Conservation (phyloP, 2,113 vertebrate genomes). For the Anarrhichthys ocellatus region DNA sequence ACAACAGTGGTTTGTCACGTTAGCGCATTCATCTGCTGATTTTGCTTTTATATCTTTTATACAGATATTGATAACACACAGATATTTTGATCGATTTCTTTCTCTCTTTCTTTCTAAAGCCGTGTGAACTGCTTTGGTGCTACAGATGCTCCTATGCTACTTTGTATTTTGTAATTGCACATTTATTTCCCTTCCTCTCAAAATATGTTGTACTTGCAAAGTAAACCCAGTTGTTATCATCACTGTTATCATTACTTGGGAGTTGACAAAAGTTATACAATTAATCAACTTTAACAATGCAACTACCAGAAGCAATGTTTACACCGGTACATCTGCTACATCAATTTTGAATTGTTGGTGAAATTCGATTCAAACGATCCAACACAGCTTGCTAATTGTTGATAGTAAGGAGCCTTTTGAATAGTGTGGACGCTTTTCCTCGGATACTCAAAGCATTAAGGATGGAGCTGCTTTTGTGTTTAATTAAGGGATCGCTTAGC, state of each 20-base stretch:
- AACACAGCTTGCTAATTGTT: slow-evolving; percentile 42
- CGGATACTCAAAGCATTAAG: slow-evolving; percentile 25
- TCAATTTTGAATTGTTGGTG: slow-evolving; percentile 14
- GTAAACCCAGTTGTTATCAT: slow-evolving; percentile 12
- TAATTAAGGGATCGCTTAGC: slow-evolving; percentile 66
- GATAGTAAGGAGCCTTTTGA: slow-evolving; percentile 46
- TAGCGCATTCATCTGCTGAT: slow-evolving; percentile 20
- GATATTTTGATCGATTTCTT: slow-evolving; percentile 6
- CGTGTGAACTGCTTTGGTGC: slow-evolving; percentile 26
- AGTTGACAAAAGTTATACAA: slow-evolving; percentile 21
- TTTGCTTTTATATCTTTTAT: slow-evolving; percentile 23
- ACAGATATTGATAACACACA: neutral
- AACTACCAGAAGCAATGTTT: slow-evolving; percentile 20
- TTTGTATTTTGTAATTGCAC: slow-evolving; percentile 13
- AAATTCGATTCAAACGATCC: slow-evolving; percentile 44
- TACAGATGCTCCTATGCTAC: neutral
- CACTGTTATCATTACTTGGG: neutral
- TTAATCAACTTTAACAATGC: slow-evolving; percentile 29
- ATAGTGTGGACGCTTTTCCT: slow-evolving; percentile 30
- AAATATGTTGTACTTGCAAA: slow-evolving; percentile 1
- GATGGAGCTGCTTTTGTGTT: slow-evolving; percentile 44
- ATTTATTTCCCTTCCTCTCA: neutral
- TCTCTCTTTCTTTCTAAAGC: slow-evolving; percentile 7
- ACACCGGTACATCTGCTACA: slow-evolving; percentile 7
- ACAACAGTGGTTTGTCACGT: slow-evolving; percentile 24